Conservation (phyloP, 2,797 vertebrate genomes). For the Phoxinus dragarum region DNA sequence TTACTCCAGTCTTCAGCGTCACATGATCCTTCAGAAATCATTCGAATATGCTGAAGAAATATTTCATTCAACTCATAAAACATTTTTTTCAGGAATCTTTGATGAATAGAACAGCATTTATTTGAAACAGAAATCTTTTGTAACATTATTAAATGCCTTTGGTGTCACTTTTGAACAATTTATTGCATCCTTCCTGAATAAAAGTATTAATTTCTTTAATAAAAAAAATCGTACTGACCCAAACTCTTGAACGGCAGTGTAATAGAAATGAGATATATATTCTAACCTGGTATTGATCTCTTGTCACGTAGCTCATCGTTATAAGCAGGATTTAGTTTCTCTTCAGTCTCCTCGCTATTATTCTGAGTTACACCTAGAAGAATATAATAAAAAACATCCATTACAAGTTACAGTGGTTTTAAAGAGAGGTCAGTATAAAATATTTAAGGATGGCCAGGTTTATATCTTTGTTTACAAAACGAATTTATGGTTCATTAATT, state of each 20-base stretch:
- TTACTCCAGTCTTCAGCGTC: background rate
- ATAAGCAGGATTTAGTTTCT: background rate
- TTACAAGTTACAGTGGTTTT: background rate
- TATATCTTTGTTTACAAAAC: background rate
- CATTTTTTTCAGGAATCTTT: background rate
- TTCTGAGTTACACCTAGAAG: slow-evolving; percentile 21
- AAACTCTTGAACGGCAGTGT: background rate
- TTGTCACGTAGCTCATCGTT: background rate
- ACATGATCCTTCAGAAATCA: background rate
- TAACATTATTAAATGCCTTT: background rate
- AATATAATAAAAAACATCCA: background rate
- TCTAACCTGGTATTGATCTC: slow-evolving; percentile 1
- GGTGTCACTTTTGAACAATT: background rate
- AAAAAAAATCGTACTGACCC: background rate
- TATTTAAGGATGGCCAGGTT: background rate
- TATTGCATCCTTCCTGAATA: background rate
- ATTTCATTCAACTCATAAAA: too few relatives aligned
- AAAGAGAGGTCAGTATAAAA: background rate
- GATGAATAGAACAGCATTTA: background rate
- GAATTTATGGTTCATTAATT: background rate
- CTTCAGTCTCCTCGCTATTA: background rate
- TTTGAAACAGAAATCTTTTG: background rate
- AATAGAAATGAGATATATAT: background rate
- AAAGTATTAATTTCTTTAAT: background rate
- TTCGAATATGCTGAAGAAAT: background rate